Evolutionary conservation across 2,113 vertebrate genomes (phyloP).

Genomic region (Oncorhynchus clarkii): DNA sequence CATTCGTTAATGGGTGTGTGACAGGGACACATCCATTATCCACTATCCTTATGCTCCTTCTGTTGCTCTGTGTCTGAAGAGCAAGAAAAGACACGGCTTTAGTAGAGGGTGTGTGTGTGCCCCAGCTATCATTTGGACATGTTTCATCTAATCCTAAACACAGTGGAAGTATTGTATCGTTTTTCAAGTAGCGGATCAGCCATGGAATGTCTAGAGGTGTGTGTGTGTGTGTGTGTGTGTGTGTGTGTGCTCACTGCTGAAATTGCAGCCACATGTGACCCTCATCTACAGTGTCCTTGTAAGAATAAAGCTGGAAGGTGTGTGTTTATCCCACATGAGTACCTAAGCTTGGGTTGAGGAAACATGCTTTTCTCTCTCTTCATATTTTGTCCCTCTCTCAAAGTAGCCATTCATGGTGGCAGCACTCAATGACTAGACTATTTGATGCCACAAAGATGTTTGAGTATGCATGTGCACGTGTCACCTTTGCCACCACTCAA

Average conservation of each 20-base stretch:
- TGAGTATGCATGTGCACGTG: too few species aligned
- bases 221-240: background rate
- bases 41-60: slow-evolving; percentile 6
- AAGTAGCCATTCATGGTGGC: background rate
- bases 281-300: background rate
- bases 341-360: background rate
- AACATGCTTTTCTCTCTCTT: background rate
- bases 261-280: background rate
- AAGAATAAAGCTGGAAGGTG: background rate
- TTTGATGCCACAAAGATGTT: background rate
- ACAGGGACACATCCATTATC: slow-evolving; percentile 29
- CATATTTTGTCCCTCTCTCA: background rate
- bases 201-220: background rate
- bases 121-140: background rate
- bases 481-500: too few species aligned
- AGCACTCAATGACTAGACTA: slow-evolving; percentile 5
- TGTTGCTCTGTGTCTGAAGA: too few species aligned
- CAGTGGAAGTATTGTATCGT: background rate
- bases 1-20: slow-evolving; percentile 27
- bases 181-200: background rate
- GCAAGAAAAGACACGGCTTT: background rate
- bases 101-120: background rate
- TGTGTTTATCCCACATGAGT: background rate
- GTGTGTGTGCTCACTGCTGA: background rate
- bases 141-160: background rate